phyloP scores from a whole-genome alignment of 2,797 vertebrate genomes.

The Neosalanx taihuensis region DNA sequence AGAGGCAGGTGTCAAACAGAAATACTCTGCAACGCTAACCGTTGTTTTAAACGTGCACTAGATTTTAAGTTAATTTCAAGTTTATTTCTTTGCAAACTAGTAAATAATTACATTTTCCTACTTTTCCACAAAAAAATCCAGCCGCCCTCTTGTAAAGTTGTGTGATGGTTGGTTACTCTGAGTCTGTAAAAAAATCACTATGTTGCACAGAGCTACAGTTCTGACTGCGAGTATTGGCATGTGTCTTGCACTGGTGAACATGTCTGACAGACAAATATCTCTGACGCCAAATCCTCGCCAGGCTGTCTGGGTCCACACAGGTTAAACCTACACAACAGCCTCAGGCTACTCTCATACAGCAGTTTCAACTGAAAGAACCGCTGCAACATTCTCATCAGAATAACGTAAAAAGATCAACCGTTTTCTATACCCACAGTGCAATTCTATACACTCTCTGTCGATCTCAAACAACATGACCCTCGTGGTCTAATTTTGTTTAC shows the following conservation, averaged over 20 bases:
- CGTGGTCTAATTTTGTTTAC: background rate
- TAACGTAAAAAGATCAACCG: background rate
- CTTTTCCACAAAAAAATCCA: no score
- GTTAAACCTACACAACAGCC: conserved; percentile 57
- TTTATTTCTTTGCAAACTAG: no score
- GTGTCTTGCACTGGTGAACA: conserved; percentile 49
- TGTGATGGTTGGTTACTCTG: background rate
- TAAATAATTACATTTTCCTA: no score
- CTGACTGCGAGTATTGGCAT: conserved; percentile 56
- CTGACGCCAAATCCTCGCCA: conserved; percentile 53
- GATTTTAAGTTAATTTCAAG: no score
- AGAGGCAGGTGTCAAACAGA: conserved; percentile 17
- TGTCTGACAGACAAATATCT: conserved; percentile 52
- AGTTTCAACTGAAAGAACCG: conserved; percentile 11
- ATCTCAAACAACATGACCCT: background rate
- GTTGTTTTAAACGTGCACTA: no score
- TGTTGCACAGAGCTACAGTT: conserved; percentile 43
- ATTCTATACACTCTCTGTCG: background rate
- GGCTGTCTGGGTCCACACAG: conserved; percentile 62
- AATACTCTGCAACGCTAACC: no score
- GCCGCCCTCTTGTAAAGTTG: no score
- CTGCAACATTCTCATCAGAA: background rate
- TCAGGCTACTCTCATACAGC: conserved; percentile 52
- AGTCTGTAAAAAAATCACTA: conserved; percentile 37
- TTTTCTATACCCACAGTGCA: background rate